Conservation (phyloP, 2,113 vertebrate genomes). For the Pristiophorus japonicus region DNA sequence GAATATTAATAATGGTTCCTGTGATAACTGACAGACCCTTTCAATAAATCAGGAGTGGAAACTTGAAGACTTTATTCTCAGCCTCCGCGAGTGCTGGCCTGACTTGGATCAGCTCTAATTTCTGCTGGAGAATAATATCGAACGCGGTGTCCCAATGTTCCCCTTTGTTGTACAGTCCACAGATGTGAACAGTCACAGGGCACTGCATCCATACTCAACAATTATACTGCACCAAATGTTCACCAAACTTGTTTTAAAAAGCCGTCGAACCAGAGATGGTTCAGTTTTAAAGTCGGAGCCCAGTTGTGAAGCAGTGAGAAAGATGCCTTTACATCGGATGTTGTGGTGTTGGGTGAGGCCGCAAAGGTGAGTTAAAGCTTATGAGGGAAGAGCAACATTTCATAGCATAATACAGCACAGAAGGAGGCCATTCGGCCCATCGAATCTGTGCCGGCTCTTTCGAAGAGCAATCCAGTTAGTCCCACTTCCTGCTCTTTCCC, state of each 20-base stretch:
- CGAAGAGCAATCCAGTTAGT: no score
- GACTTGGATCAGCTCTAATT: neutral
- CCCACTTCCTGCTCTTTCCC: no score
- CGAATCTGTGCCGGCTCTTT: no score
- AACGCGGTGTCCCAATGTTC: neutral
- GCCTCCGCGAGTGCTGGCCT: neutral
- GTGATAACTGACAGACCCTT: neutral
- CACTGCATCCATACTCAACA: neutral
- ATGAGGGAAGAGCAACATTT: neutral
- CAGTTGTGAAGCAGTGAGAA: neutral
- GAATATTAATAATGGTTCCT: constrained; percentile 35
- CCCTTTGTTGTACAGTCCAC: neutral
- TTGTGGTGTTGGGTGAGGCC: neutral
- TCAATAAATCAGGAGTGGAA: constrained; percentile 14
- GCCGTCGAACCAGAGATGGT: neutral
- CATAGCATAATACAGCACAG: no score
- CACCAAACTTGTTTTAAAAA: neutral
- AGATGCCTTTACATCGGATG: neutral
- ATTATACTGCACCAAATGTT: neutral
- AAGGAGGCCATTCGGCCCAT: no score
- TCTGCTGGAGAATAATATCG: neutral
- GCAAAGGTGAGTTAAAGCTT: neutral
- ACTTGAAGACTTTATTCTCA: constrained; percentile 26
- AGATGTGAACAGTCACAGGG: neutral
- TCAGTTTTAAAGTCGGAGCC: neutral